A percentile compares a stretch with the other conserved stretches of the same genome.
phyloP scores from a whole-genome alignment of 2,113 vertebrate genomes.

The Garra rufa region DNA sequence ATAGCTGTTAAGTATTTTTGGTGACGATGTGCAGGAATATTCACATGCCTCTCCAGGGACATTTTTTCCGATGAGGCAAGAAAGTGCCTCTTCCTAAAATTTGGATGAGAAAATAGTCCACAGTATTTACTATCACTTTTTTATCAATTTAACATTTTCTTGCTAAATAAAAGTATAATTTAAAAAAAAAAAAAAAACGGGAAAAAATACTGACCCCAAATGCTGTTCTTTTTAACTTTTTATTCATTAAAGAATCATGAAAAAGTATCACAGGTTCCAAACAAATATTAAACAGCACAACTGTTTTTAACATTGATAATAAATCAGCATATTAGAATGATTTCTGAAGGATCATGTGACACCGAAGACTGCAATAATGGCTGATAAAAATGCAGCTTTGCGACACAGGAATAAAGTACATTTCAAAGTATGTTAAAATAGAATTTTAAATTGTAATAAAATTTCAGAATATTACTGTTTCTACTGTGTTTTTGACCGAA shows the following conservation, averaged over 20 bases:
- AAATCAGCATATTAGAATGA: no score
- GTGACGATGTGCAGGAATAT: neutral
- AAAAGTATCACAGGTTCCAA: no score
- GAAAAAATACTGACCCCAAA: neutral
- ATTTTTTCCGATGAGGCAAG: neutral
- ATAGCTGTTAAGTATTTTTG: conserved; percentile 22
- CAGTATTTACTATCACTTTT: neutral
- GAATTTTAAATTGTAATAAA: no score
- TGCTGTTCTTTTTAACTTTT: neutral
- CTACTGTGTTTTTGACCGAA: neutral
- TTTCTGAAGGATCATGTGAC: no score
- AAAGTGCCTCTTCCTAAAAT: neutral
- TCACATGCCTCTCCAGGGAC: neutral
- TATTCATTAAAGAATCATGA: neutral
- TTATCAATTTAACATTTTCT: neutral
- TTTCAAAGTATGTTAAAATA: no score
- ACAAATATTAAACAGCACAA: neutral
- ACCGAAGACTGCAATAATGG: no score
- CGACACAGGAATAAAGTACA: no score
- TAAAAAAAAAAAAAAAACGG: no score
- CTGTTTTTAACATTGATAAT: no score
- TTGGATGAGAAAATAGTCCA: neutral
- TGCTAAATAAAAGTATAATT: neutral
- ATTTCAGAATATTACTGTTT: neutral
- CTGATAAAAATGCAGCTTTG: no score